Evolutionary conservation across 2,888 invertebrate genomes (phyloP).

Genomic region (Platycheirus albimanus): DNA sequence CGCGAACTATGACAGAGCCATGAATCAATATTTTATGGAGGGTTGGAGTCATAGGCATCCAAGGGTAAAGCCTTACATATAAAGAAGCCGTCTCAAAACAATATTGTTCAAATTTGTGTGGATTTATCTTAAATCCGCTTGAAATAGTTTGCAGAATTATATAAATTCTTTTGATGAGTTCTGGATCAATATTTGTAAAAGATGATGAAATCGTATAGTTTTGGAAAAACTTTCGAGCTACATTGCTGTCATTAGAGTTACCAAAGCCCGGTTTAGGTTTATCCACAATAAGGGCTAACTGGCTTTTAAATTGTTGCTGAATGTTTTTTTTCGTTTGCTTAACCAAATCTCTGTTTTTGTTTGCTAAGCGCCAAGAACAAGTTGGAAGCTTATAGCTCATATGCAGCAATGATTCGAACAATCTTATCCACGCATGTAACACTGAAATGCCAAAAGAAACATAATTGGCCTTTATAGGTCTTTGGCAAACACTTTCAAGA

Average conservation of each 20-base stretch:
- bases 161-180: slow-evolving; percentile 11
- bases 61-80: not conserved
- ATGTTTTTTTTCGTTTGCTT: slow-evolving; percentile 16
- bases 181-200: not conserved
- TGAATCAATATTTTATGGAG: too few species aligned
- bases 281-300: slow-evolving; percentile 3
- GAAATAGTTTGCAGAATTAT: slow-evolving; percentile 28
- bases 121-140: slow-evolving; percentile 12
- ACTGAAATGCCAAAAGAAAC: slow-evolving; percentile 25
- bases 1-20: too few species aligned
- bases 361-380: not conserved
- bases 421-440: not conserved
- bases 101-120: slow-evolving; percentile 7
- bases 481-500: not conserved
- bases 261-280: slow-evolving; percentile 18
- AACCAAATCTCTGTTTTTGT: not conserved
- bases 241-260: slow-evolving; percentile 13
- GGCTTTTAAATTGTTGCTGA: slow-evolving; percentile 14
- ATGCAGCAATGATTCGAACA: not conserved
- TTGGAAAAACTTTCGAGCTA: slow-evolving; percentile 22
- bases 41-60: not conserved
- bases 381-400: not conserved
- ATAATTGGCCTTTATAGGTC: not conserved
- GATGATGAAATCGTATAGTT: not conserved
- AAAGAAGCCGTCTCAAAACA: slow-evolving; percentile 1